Evolutionary conservation across 2,113 vertebrate genomes (phyloP), one percentile per base, ranked within the genome.

Genomic region (Rhinolophus ferrumequinum): DNA sequence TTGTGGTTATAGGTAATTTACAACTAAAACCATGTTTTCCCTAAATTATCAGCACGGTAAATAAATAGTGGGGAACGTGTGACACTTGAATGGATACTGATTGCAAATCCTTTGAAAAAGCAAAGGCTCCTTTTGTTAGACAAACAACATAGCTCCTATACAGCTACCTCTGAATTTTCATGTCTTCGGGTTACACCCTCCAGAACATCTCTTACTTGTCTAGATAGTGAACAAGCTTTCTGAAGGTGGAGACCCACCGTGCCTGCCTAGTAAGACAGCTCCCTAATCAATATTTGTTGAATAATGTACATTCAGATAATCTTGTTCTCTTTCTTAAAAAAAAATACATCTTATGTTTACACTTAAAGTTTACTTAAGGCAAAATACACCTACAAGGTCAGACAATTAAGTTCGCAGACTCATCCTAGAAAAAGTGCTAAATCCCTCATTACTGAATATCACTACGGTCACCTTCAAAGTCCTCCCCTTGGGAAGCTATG

Each of bases 21-120:
- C 19, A 60, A 60, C 81, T 64, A 69, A 66, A 67, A 35, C n/a
- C 58, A 79, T 3, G 44, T 21, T 75, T 76, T 52, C 66, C 44
- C 76, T 77, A 76, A 58, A 44, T 35, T 41, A 62, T 44, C 5
- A 90, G 56, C 47, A 81, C 3, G 88, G 38, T 67, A 66, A 70
- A 50, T 0, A 80, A 44, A 67, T 58, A 50, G 38, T 56, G 82
- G 56, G 64, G 41, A 81, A 44, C 4, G 16, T 6, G 16, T 8
- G 77, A 35, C n/a, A 54, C 35, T 72, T 96, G 64, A 60, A 75
- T 56, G 33, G 47, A 28, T 22, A 69, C 35, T 50, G 38, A 80
- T 76, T 88, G 52, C 4, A 13, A 76, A 90, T 60, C 24, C 54
- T 89, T 84, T 54, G 82, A 94, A 79, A 91, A 95, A 60, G 16